Evolutionary conservation across 2,797 vertebrate species (phyloP).

Genomic region (Paguma larvata): DNA sequence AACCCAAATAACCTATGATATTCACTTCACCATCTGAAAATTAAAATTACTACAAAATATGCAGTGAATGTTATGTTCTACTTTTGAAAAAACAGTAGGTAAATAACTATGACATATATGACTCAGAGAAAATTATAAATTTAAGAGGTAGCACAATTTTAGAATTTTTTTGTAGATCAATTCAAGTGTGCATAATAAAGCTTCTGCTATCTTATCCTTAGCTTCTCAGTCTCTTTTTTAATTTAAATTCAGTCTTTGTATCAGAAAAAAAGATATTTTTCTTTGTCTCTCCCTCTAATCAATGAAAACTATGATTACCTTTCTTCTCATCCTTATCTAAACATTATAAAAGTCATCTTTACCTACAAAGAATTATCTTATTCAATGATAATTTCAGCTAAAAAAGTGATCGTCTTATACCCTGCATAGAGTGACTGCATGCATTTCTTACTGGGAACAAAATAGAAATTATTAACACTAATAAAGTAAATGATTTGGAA

Average conservation of each 20-base stretch:
- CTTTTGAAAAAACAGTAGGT: constrained; percentile 60
- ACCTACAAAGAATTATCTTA: neutral
- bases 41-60: constrained; percentile 36
- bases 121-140: constrained; percentile 74
- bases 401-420: neutral
- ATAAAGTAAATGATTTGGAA: neutral
- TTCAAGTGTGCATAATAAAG: constrained; percentile 83
- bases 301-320: neutral
- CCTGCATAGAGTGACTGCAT: neutral
- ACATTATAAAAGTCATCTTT: neutral
- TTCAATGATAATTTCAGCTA: neutral
- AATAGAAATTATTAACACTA: neutral
- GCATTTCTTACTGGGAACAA: neutral
- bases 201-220: constrained; percentile 79
- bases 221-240: constrained; percentile 70
- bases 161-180: constrained; percentile 86
- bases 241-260: constrained; percentile 67
- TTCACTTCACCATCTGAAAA: neutral
- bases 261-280: constrained; percentile 8
- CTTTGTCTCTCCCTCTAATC: neutral
- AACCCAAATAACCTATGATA: neutral
- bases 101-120: constrained; percentile 68
- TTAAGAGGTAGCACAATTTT: constrained; percentile 80
- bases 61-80: constrained; percentile 1
- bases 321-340: constrained; percentile 16